A percentile compares a stretch with the other conserved stretches of the same genome.
These are phyloP conservation scores for Bombus impatiens DNA, from an alignment of 1,140 invertebrate species.

Conservation along the genomic window DNA sequence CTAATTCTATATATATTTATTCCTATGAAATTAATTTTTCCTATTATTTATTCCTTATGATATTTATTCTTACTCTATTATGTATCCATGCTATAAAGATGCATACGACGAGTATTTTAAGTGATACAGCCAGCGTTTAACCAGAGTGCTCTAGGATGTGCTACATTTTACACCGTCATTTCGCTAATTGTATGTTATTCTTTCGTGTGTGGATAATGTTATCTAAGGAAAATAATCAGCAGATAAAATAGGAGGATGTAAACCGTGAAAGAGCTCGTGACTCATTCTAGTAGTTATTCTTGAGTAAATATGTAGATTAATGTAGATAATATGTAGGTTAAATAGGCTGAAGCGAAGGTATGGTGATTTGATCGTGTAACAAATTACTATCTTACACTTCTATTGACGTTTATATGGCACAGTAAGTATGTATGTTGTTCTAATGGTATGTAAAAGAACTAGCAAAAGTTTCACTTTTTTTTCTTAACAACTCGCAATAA, in stretches of 20 bases:
- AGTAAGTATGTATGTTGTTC: not conserved
- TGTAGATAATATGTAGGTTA: not conserved
- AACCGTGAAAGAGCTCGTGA: not conserved
- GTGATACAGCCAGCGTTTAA: no score
- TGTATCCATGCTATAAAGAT: no score
- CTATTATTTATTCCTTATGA: no score
- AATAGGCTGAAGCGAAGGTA: conserved; percentile 6
- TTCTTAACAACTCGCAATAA: not conserved
- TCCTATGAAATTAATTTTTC: no score
- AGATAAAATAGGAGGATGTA: not conserved
- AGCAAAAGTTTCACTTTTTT: not conserved
- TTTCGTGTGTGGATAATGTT: not conserved
- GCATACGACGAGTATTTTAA: no score
- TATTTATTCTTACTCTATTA: no score
- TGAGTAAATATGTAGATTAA: conserved; percentile 14
- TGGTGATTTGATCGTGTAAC: not conserved
- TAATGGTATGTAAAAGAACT: not conserved
- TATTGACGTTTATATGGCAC: not conserved
- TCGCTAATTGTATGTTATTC: not conserved
- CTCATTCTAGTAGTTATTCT: not conserved
- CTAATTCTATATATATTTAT: no score
- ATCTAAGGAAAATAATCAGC: not conserved
- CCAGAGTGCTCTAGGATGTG: not conserved
- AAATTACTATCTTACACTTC: not conserved
- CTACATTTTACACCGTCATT: not conserved